Evolutionary conservation across 2,888 invertebrate genomes (phyloP).

Genomic region (Tigriopus californicus): DNA sequence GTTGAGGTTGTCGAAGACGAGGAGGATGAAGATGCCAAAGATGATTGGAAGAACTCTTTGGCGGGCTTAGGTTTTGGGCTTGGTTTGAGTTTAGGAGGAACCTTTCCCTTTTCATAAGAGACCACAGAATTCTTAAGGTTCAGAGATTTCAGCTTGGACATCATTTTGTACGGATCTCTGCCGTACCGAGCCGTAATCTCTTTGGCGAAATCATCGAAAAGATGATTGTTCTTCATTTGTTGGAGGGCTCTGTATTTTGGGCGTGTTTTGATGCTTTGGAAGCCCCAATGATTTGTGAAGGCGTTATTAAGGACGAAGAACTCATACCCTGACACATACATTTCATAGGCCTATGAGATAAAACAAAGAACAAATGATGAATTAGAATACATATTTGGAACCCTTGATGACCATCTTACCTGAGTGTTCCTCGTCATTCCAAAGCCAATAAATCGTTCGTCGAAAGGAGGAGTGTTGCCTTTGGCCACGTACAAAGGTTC

Average conservation of each 20-base stretch:
- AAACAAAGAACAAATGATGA: conserved; percentile 3
- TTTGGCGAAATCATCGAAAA: conserved; percentile 20
- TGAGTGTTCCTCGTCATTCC: conserved; percentile 24
- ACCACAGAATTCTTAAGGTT: too few relatives aligned
- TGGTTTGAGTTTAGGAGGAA: too few relatives aligned
- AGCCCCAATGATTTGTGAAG: conserved; percentile 22
- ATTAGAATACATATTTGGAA: too few relatives aligned
- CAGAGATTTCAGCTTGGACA: too few relatives aligned
- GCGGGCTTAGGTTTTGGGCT: too few relatives aligned
- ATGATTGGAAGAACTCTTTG: too few relatives aligned
- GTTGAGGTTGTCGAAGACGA: too few relatives aligned
- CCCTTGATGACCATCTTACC: conserved; percentile 20
- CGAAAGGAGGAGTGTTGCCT: conserved; percentile 21
- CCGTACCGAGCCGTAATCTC: conserved; percentile 19
- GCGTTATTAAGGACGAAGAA: conserved; percentile 22
- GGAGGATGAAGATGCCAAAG: too few relatives aligned
- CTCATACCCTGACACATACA: conserved; percentile 21
- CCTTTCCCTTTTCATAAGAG: too few relatives aligned
- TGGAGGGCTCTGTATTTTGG: conserved; percentile 21
- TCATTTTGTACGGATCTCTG: background rate
- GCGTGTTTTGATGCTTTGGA: conserved; percentile 20
- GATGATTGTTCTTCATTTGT: conserved; percentile 20
- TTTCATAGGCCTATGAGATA: conserved; percentile 22
- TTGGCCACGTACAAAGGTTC: conserved; percentile 22
- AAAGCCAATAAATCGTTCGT: conserved; percentile 23